Percentiles rank a stretch among this genome's conserved stretches.
Conservation (phyloP, 2,888 invertebrate genomes). For the Acleris sparsana region DNA sequence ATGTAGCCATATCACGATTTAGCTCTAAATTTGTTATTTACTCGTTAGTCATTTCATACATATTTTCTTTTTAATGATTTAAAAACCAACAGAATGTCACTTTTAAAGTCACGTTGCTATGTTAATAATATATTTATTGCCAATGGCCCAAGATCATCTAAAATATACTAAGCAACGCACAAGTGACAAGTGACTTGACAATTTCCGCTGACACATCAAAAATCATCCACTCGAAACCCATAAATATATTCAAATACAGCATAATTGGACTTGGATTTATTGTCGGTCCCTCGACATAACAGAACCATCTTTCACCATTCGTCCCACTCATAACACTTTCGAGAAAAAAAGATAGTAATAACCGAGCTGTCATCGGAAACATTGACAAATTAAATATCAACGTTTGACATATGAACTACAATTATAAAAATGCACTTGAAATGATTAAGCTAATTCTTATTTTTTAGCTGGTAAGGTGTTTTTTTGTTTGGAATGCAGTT, state of each 20-base stretch:
- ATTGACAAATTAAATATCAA: slow-evolving; percentile 81
- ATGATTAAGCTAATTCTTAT: slow-evolving; percentile 23
- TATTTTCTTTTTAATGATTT: too few relatives aligned
- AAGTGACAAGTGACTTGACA: slow-evolving; percentile 8
- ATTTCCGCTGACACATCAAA: neutral
- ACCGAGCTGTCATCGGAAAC: slow-evolving; percentile 74
- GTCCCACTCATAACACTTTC: slow-evolving; percentile 52
- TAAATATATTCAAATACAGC: slow-evolving; percentile 23
- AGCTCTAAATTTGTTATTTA: too few relatives aligned
- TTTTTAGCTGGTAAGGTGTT: slow-evolving; percentile 27
- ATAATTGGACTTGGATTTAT: slow-evolving; percentile 36
- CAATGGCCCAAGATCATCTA: neutral
- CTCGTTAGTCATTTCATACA: too few relatives aligned
- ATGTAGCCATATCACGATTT: too few relatives aligned
- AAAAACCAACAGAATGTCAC: too few relatives aligned
- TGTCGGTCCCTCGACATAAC: slow-evolving; percentile 47
- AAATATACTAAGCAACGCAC: slow-evolving; percentile 2
- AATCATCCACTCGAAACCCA: slow-evolving; percentile 13
- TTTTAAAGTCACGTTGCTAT: too few relatives aligned
- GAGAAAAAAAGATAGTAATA: slow-evolving; percentile 62
- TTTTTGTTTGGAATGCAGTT: slow-evolving; percentile 33
- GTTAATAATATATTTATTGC: too few relatives aligned
- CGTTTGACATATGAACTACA: slow-evolving; percentile 44
- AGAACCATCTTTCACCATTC: slow-evolving; percentile 57
- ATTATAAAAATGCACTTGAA: slow-evolving; percentile 39